These are phyloP conservation scores for Nesoenas mayeri DNA, from an alignment of 2,113 vertebrate species.

Conservation along the genomic window DNA sequence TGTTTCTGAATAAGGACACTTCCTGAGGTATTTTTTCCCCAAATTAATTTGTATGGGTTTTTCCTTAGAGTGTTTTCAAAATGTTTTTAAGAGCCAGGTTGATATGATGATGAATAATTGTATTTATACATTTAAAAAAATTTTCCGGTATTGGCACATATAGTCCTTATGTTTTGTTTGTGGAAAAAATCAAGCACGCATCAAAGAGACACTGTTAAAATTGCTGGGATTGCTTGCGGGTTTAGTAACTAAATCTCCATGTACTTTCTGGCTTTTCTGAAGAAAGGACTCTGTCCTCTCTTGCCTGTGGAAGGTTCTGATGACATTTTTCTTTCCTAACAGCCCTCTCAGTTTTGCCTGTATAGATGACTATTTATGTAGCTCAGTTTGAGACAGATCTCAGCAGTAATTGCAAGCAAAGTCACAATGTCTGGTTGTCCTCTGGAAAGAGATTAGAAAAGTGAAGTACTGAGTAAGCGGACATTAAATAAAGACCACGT, in stretches of 20 bases:
- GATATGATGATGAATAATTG: neutral
- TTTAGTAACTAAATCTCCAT: neutral
- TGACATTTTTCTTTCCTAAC: neutral
- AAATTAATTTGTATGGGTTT: accelerated
- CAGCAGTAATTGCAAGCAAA: neutral
- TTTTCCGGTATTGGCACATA: neutral
- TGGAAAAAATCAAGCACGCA: neutral
- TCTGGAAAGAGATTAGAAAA: neutral
- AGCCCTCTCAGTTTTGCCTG: neutral
- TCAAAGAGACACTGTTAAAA: neutral
- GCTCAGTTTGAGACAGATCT: neutral
- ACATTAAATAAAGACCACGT: neutral
- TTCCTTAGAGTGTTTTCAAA: neutral
- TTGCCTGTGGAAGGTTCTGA: neutral
- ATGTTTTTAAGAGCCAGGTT: neutral
- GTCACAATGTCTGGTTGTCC: neutral
- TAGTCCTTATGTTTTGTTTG: neutral
- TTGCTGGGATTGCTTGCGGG: neutral
- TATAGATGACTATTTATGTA: neutral
- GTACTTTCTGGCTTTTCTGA: neutral
- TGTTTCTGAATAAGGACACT: neutral
- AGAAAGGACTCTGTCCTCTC: neutral
- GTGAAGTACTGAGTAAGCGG: neutral
- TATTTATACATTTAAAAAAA: neutral
- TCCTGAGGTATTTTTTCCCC: neutral